Percentiles rank a stretch among this genome's conserved stretches.
These are phyloP conservation scores for Coelinius sp. DNA, from an alignment of 2,888 invertebrate species.

Conservation along the genomic window DNA sequence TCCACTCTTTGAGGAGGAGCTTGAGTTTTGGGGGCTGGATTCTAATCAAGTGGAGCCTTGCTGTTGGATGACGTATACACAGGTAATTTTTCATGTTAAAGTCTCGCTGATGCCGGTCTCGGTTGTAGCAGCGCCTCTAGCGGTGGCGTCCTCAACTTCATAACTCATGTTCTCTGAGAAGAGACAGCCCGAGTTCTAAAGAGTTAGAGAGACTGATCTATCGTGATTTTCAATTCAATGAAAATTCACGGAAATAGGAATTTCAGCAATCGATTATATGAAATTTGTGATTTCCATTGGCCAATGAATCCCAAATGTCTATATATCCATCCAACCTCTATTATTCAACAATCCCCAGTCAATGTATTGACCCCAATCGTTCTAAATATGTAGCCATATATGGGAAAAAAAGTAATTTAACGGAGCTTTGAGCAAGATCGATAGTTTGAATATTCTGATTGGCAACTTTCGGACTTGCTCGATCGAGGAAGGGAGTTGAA, in stretches of 20 bases:
- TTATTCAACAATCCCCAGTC: not conserved
- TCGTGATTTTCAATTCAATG: too few species aligned
- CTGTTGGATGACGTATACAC: conserved; percentile 99
- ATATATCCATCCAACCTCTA: not conserved
- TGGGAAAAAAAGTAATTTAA: not conserved
- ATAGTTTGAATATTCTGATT: not conserved
- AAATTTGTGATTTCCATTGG: not conserved
- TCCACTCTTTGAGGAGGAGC: conserved; percentile 98
- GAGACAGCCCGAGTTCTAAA: too few species aligned
- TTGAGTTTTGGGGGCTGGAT: conserved; percentile 99
- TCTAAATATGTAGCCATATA: not conserved
- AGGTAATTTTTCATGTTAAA: conserved; percentile 74
- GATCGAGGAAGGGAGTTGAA: not conserved
- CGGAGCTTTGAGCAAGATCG: not conserved
- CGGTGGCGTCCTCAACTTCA: too few species aligned
- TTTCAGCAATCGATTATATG: not conserved
- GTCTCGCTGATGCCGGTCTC: too few species aligned
- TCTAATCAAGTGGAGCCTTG: conserved; percentile 99
- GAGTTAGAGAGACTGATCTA: too few species aligned
- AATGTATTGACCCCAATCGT: not conserved
- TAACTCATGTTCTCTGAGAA: too few species aligned
- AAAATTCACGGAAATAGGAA: too few species aligned
- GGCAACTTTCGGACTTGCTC: not conserved
- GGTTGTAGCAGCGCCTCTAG: too few species aligned
- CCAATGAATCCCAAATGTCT: not conserved